Percentiles rank a stretch among this genome's conserved stretches.
phyloP scores from a whole-genome alignment of 1,140 invertebrate genomes.

The Drosophila sp. region DNA sequence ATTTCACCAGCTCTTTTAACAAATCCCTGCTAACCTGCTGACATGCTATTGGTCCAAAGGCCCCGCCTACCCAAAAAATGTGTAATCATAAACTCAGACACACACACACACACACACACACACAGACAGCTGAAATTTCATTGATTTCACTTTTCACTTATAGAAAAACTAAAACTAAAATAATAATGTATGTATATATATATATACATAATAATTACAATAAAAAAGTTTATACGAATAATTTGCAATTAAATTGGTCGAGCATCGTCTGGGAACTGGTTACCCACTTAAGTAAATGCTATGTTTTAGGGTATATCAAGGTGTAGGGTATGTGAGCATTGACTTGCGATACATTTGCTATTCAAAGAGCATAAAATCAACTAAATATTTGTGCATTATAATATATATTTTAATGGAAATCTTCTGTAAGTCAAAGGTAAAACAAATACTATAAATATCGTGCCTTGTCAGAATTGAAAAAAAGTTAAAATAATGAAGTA shows the following conservation, averaged over 20 bases:
- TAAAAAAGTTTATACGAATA: constrained; percentile 57
- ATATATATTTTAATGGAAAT: too few species aligned
- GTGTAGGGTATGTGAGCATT: neutral
- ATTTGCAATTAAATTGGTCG: constrained; percentile 71
- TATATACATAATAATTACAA: constrained; percentile 54
- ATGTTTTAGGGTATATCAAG: constrained; percentile 2
- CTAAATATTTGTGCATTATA: neutral
- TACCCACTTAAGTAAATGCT: constrained; percentile 3
- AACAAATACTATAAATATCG: too few species aligned
- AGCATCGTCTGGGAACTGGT: constrained; percentile 21
- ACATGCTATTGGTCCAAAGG: constrained; percentile 56
- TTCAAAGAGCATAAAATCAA: too few species aligned
- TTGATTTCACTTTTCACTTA: constrained; percentile 75
- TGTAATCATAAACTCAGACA: constrained; percentile 9
- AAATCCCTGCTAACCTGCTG: constrained; percentile 80
- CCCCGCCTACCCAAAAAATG: constrained; percentile 35
- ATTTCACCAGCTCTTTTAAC: constrained; percentile 63
- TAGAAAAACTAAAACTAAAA: constrained; percentile 62
- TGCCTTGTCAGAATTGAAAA: too few species aligned
- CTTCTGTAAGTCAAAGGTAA: too few species aligned
- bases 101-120: too few species aligned
- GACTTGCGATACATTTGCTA: neutral
- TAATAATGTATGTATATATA: constrained; percentile 25
- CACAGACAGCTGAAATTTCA: too few species aligned
- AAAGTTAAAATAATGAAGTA: too few species aligned